phyloP scores from a whole-genome alignment of 2,888 invertebrate genomes.

The Xiphydria camelus region DNA sequence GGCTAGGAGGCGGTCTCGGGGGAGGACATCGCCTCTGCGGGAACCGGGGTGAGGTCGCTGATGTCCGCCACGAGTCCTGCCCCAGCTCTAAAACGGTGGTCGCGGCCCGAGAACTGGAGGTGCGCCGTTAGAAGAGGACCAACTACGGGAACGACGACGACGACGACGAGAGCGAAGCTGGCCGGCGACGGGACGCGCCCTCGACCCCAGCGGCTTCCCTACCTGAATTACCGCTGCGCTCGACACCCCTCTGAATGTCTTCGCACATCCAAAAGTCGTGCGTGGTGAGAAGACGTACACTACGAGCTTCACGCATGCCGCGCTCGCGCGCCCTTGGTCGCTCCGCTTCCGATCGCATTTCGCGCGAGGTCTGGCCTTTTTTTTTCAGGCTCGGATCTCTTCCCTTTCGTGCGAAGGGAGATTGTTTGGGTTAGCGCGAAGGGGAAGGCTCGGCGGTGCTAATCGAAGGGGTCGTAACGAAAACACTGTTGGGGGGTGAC shows the following conservation, averaged over 20 bases:
- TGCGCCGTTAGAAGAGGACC: neutral
- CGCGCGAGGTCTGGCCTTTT: too few species aligned
- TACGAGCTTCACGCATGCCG: neutral
- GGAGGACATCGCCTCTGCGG: slow-evolving; percentile 30
- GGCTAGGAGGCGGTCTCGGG: slow-evolving; percentile 23
- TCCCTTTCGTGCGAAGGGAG: too few species aligned
- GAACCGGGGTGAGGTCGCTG: slow-evolving; percentile 40
- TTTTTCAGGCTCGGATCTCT: too few species aligned
- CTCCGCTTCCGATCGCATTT: too few species aligned
- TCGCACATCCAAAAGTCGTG: slow-evolving; percentile 55
- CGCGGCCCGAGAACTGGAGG: slow-evolving; percentile 5
- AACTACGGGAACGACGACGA: slow-evolving; percentile 12
- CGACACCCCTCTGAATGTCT: slow-evolving; percentile 55
- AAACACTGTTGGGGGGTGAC: too few species aligned
- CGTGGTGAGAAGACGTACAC: slow-evolving; percentile 40
- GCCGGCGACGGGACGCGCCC: slow-evolving; percentile 22
- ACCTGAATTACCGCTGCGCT: slow-evolving; percentile 42
- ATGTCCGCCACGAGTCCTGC: slow-evolving; percentile 49
- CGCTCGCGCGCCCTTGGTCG: neutral
- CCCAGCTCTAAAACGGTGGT: slow-evolving; percentile 36
- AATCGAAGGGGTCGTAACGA: too few species aligned
- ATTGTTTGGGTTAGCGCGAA: too few species aligned
- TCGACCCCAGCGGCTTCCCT: slow-evolving; percentile 34
- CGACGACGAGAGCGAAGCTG: slow-evolving; percentile 22
- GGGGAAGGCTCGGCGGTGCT: too few species aligned